These are phyloP conservation scores for Fundulus diaphanus DNA, from an alignment of 2,797 vertebrate species.

Conservation along the genomic window DNA sequence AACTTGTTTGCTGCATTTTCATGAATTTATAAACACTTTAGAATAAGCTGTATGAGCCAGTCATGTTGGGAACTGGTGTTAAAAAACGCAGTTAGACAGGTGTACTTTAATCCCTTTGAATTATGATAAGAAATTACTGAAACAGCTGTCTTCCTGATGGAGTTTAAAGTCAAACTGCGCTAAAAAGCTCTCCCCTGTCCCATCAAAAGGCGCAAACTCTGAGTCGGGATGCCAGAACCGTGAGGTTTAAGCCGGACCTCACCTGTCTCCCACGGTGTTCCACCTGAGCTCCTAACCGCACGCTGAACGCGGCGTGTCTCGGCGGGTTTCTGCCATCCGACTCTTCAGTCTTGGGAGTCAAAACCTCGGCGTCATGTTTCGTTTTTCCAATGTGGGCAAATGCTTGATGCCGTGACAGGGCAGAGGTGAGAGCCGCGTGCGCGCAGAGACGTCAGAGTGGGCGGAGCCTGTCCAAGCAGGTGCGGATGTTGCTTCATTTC, in stretches of 20 bases:
- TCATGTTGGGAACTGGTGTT: not conserved
- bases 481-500: conserved; percentile 21
- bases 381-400: not conserved
- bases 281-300: not conserved
- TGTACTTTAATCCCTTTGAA: not conserved
- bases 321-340: not conserved
- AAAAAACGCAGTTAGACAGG: not conserved
- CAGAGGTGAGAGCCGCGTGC: not conserved
- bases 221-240: not conserved
- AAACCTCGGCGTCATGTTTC: not conserved
- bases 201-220: not conserved
- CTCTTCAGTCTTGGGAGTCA: not conserved
- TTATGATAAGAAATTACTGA: not conserved
- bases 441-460: not conserved
- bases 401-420: not conserved
- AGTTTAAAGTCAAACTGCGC: not conserved
- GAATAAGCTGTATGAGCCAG: not conserved
- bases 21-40: not conserved
- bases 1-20: not conserved
- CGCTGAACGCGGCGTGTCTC: not conserved
- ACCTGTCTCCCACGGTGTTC: not conserved
- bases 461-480: conserved; percentile 51
- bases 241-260: not conserved
- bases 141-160: not conserved
- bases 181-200: not conserved